A percentile compares a stretch with the other conserved stretches of the same genome.
phyloP scores from a whole-genome alignment of 1,140 invertebrate genomes.

The Periplaneta americana region DNA sequence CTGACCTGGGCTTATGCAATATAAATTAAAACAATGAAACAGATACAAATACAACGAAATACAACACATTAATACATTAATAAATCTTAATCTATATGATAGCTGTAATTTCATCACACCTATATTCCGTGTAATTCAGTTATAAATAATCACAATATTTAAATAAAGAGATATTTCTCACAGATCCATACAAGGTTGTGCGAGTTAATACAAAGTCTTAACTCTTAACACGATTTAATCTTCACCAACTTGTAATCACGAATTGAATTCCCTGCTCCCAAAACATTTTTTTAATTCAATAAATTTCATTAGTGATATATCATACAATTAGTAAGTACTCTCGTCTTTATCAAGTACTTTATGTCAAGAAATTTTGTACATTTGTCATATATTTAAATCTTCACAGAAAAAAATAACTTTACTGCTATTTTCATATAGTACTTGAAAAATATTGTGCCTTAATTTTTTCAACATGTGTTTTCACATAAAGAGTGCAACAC shows the following conservation, averaged over 20 bases:
- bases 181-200: background rate
- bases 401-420: background rate
- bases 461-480: background rate
- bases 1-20: background rate
- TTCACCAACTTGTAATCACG: too few relatives aligned
- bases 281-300: background rate
- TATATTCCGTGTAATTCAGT: background rate
- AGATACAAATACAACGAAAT: background rate
- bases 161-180: background rate
- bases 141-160: background rate
- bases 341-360: background rate
- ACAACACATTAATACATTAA: background rate
- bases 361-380: background rate
- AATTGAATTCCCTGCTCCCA: too few relatives aligned
- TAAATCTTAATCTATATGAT: background rate
- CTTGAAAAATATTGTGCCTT: background rate
- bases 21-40: background rate
- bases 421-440: background rate
- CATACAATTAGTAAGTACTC: background rate
- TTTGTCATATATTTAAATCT: background rate
- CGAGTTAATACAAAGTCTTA: background rate
- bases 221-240: background rate
- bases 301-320: background rate
- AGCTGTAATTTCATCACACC: background rate
- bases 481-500: background rate